Percentiles rank a stretch among this genome's conserved stretches.
Conservation (phyloP, 2,797 vertebrate species). For the Sebastes hubbsi region DNA sequence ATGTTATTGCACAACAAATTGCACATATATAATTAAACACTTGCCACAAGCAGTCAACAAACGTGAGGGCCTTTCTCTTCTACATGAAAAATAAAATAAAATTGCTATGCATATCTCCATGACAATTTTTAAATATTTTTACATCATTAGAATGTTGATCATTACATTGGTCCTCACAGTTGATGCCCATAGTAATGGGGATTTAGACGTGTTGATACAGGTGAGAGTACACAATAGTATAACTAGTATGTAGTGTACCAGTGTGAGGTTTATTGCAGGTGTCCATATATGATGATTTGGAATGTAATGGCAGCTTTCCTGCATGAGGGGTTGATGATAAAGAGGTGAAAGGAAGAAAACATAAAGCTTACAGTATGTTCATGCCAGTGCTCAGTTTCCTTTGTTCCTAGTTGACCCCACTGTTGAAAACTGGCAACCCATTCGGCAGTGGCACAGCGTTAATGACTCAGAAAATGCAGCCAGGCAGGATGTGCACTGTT, state of each 20-base stretch:
- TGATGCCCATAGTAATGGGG: background rate
- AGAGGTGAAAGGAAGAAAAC: background rate
- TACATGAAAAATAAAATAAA: background rate
- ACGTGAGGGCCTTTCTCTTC: background rate
- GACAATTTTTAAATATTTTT: background rate
- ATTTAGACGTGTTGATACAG: background rate
- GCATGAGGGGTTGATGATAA: background rate
- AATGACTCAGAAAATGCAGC: slow-evolving; percentile 78
- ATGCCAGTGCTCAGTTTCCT: slow-evolving; percentile 6
- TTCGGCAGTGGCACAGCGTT: slow-evolving; percentile 58
- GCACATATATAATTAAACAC: slow-evolving; percentile 32
- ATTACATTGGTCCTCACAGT: background rate
- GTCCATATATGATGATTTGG: background rate
- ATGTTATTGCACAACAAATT: slow-evolving; percentile 19
- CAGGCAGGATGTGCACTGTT: slow-evolving; percentile 55
- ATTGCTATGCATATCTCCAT: background rate
- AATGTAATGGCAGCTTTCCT: background rate
- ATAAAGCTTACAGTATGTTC: background rate
- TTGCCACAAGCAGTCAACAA: background rate
- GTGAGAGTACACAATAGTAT: background rate
- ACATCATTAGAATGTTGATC: background rate
- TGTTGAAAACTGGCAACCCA: slow-evolving; percentile 54
- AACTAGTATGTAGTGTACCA: background rate
- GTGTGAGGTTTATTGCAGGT: background rate
- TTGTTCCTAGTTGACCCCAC: slow-evolving; percentile 55